These are phyloP conservation scores for Strigamia maritima DNA, from an alignment of 2,888 invertebrate genomes.

Conservation along the genomic window DNA sequence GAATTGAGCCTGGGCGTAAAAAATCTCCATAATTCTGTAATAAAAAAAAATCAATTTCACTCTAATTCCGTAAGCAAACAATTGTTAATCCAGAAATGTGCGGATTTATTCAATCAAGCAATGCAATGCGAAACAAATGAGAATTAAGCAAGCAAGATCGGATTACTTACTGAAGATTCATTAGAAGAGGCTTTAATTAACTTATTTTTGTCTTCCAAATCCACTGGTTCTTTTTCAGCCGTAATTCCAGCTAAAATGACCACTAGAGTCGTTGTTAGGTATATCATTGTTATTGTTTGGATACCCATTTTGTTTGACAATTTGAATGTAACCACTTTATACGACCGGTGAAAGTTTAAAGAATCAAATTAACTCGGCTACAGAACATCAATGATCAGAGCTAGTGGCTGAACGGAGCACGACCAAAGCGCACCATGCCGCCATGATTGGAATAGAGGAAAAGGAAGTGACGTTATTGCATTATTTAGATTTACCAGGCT, in stretches of 20 bases:
- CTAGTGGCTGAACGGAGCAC: not conserved
- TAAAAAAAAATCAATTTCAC: not conserved
- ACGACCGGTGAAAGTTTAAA: not conserved
- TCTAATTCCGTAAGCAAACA: not conserved
- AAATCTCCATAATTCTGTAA: conserved; percentile 42
- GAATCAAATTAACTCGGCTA: not conserved
- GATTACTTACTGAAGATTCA: not conserved
- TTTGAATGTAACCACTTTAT: too few relatives aligned
- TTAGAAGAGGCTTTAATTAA: not conserved
- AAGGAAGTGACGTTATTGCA: not conserved
- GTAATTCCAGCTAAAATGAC: not conserved
- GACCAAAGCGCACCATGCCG: not conserved
- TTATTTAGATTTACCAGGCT: too few relatives aligned
- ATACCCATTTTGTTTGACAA: not conserved
- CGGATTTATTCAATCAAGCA: not conserved
- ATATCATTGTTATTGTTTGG: not conserved
- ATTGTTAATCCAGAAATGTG: not conserved
- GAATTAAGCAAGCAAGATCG: not conserved
- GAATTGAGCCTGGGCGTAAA: conserved; percentile 38
- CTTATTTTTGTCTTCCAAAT: not conserved
- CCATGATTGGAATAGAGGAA: not conserved
- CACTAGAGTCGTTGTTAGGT: not conserved
- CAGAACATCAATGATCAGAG: not conserved
- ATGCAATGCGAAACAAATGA: not conserved
- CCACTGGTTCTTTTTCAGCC: not conserved